Percentiles rank a stretch among this genome's conserved stretches.
These are phyloP conservation scores for Phrixothrix hirtus DNA, from an alignment of 2,888 invertebrate genomes.

Conservation along the genomic window DNA sequence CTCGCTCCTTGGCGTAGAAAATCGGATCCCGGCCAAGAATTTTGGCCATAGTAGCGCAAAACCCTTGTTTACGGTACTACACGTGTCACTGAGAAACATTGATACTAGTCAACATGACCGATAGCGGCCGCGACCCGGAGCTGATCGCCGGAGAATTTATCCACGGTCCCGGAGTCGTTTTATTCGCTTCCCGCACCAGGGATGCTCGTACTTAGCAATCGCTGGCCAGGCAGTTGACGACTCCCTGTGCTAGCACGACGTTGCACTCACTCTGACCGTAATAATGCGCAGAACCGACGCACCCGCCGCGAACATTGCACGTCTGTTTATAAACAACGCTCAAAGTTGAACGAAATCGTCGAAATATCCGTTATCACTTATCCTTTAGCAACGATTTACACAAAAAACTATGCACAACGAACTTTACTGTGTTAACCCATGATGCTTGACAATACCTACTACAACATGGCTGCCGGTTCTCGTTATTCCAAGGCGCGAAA, in stretches of 20 bases:
- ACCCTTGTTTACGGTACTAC: conserved; percentile 48
- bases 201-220: conserved; percentile 53
- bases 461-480: conserved; percentile 59
- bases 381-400: conserved; percentile 32
- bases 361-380: conserved; percentile 28
- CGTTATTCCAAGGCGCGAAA: conserved; percentile 55
- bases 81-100: conserved; percentile 53
- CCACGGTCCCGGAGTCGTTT: conserved; percentile 50
- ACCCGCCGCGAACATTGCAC: conserved; percentile 49
- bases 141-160: conserved; percentile 39
- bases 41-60: conserved; percentile 62
- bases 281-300: conserved; percentile 57
- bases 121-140: conserved; percentile 50
- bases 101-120: conserved; percentile 52
- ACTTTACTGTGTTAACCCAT: conserved; percentile 55
- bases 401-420: conserved; percentile 42
- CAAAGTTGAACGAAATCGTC: conserved; percentile 41
- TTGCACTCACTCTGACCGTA: conserved; percentile 55
- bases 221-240: conserved; percentile 53
- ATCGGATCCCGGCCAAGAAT: conserved; percentile 71
- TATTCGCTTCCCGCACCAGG: conserved; percentile 56
- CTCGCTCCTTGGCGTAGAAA: conserved; percentile 77
- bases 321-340: conserved; percentile 47
- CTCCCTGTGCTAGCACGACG: conserved; percentile 59
- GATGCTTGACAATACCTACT: conserved; percentile 56